A percentile compares a stretch with the other conserved stretches of the same genome.
phyloP scores from a whole-genome alignment of 2,113 vertebrate genomes.

The Myxocyprinus asiaticus region DNA sequence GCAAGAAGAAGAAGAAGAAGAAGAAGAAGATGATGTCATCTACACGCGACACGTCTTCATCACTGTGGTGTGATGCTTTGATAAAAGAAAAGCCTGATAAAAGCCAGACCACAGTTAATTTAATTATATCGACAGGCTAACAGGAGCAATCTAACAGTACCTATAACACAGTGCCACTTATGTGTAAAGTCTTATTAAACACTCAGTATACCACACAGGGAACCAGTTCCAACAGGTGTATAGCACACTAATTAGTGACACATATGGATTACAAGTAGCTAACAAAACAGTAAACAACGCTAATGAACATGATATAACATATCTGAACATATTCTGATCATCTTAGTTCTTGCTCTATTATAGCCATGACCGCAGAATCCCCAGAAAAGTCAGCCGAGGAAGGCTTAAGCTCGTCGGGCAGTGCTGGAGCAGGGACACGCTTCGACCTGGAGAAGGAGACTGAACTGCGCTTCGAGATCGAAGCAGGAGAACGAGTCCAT shows the following conservation, averaged over 20 bases:
- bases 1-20: neutral
- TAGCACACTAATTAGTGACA: neutral
- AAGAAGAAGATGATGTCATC: neutral
- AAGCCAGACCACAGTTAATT: neutral
- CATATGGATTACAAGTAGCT: too few relatives aligned
- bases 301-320: neutral
- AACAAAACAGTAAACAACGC: too few relatives aligned
- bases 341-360: neutral
- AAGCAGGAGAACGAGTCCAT: slow-evolving; percentile 85
- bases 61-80: neutral
- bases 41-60: neutral
- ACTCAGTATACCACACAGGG: neutral
- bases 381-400: slow-evolving; percentile 76
- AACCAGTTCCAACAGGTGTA: neutral
- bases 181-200: neutral
- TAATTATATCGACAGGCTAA: neutral
- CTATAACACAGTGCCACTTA: neutral
- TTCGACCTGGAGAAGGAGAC: slow-evolving; percentile 95
- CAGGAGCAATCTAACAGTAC: neutral
- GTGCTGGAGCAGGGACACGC: slow-evolving; percentile 72
- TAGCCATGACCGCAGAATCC: slow-evolving; percentile 72
- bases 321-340: too few relatives aligned
- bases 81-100: neutral
- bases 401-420: slow-evolving; percentile 56
- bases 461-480: slow-evolving; percentile 95